A percentile compares a stretch with the other conserved stretches of the same genome.
These are phyloP conservation scores for Parus major DNA, from an alignment of 2,113 vertebrate genomes.

Conservation along the genomic window DNA sequence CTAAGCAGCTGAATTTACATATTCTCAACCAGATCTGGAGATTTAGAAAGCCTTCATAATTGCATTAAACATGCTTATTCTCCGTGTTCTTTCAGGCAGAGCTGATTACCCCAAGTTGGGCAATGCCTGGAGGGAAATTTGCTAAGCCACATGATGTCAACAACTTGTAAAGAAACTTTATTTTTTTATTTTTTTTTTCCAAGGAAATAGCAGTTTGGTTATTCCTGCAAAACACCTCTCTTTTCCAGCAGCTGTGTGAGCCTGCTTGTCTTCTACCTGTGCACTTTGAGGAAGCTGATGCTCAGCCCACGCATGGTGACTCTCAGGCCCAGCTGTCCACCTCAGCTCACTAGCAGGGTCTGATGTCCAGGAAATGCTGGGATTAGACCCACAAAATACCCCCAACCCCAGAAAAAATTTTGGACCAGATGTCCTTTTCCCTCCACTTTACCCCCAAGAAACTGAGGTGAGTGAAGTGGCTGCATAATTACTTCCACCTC, in stretches of 20 bases:
- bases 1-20: conserved; percentile 64
- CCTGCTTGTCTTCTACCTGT: not conserved
- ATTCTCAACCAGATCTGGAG: conserved; percentile 53
- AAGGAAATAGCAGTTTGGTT: not conserved
- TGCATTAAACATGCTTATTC: conserved; percentile 73
- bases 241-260: not conserved
- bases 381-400: not conserved
- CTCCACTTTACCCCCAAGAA: not conserved
- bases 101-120: conserved; percentile 59
- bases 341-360: not conserved
- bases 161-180: conserved; percentile 8
- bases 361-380: not conserved
- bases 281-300: not conserved
- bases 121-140: conserved; percentile 50
- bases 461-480: not conserved
- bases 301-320: rapidly evolving
- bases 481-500: not conserved
- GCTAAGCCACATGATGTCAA: conserved; percentile 54
- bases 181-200: conserved; percentile 4
- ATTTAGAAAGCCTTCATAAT: conserved; percentile 62
- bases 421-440: not conserved
- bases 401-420: not conserved
- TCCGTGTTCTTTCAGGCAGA: conserved; percentile 52
- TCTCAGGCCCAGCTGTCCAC: not conserved
- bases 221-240: not conserved